Base-by-base conservation (phyloP, 2,888 invertebrate genomes). In the Pimpla rufipes region DNA sequence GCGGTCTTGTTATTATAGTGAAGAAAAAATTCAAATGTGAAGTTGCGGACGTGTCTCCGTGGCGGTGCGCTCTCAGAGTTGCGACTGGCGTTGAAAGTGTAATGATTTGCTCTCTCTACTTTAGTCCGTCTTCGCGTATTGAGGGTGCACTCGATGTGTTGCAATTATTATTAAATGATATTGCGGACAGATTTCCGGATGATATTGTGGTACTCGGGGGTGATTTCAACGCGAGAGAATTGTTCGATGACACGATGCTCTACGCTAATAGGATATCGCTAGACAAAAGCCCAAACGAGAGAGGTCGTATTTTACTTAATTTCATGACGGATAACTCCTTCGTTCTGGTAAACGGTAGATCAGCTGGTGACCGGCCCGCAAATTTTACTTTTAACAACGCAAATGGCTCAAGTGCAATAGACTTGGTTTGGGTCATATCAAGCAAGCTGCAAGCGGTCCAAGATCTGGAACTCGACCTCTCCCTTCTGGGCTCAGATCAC, bases 261-360 rank as follows among this genome's bases (percentile, higher is more conserved):
- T 45, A 13, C 13, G 11, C 11, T 11, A 13, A 11, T 45, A 45
- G 45, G 13, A 4, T 13, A 45, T 11, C 45, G 4, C 45, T 11
- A 3, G 45, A 45, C 13, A n/a, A 45, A 13, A 45, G 13, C 45
- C 13, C 1, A 5, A 62, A 21, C 29, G 75, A 45, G 47, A 64
- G 11, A 6, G 47, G 13, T 18, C 18, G 5, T 3, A 5, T 3
- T 4, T 11, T 75, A 11, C n/a, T 23, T 10, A 37, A 64, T n/a
- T 75, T 75, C n/a, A 55, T 62, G 45, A 16, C 47, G 1, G 29
- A 16, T 11, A 75, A 79, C 10, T 64, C 62, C 5, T 42, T 73
- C 7, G 52, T 79, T 0, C 21, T 73, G 18, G 40, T 79, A 3
- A 79, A 79, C 16, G 79, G 79, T 0, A 64, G 79, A 52, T 40